Evolutionary conservation across 2,113 vertebrate genomes (phyloP).

Genomic region (Bos taurus): ARS-UCD2.0 NC_037348.1:57333001-57333500

Average conservation of each 20-base stretch:
- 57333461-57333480: background rate
- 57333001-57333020: accelerated
- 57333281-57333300: background rate
- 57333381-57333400: background rate
- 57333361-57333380: background rate
- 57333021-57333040: background rate
- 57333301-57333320: background rate
- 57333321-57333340: background rate
- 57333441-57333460: background rate
- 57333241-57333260: background rate
- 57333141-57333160: background rate
- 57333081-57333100: background rate
- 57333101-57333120: background rate
- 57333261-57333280: background rate
- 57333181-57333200: too few relatives aligned
- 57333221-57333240: accelerated
- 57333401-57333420: background rate
- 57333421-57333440: background rate
- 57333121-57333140: background rate
- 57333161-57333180: accelerated
- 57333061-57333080: background rate
- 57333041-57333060: background rate
- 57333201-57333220: accelerated
- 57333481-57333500: background rate
- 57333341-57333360: background rate